Evolutionary conservation across 2,797 vertebrate species (phyloP), one percentile per base, ranked within the genome.

Genomic region (Gobionotothen gibberifrons): DNA sequence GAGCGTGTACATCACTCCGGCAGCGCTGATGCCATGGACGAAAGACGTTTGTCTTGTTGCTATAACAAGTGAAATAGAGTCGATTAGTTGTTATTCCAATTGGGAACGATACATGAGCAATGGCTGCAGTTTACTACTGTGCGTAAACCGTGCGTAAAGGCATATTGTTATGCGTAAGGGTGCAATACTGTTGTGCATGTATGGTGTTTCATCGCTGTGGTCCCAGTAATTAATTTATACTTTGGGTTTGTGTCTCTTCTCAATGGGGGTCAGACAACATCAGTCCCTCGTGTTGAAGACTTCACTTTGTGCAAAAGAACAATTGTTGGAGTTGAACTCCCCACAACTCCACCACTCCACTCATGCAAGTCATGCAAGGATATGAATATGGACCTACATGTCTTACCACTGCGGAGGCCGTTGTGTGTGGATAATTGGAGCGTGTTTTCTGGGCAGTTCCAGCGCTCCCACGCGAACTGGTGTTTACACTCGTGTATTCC

Each of bases 401-500:
- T 70, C 95, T 95, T 93, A 99, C 98, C 97, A 10, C 95, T 95
- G 83, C 97, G 93, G 3, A 97, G 92, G 67, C 96, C 94, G 84
- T 95, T 97, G 79, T 97, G 96, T 0, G 96, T 97, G 9, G 97
- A 97, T 60, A 98, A 90, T 69, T 98, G 97, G 43, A 98, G 94
- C 0, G 96, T 95, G 8, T 93, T 98, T 86, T 98, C 97, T 0
- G 98, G 98, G 79, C 98, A 99, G 89, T 98, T 99, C 98, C 98
- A 99, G 85, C 94, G 96, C 86, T 98, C 96, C 97, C 95, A 97
- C 2, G 95, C 93, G 19, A 99, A 99, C 90, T 99, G 98, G 77
- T 96, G 94, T 88, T 98, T 99, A 69, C 98, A 99, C 69, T 99
- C 98, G 14, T 97, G 95, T 17, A 99, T 97, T 29, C 97, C 98